Evolutionary conservation across 1,140 invertebrate species (phyloP), one percentile per base, ranked within the genome.

Genomic region (Drosophila pseudoobscura): DNA sequence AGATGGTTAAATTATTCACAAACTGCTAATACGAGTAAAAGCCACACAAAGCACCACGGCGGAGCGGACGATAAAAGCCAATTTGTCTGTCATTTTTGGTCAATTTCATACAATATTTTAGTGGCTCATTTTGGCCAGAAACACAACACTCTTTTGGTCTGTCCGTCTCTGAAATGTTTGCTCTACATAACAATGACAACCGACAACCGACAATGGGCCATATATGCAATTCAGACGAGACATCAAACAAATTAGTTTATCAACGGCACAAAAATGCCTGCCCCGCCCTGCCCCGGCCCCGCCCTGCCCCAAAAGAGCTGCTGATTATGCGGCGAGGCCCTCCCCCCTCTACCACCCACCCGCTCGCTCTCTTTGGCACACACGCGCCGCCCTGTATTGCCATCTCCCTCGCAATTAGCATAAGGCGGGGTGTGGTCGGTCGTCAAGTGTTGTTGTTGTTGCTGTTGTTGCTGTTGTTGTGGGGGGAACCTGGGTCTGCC

Each of bases 71-170:
- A 88, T 88, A 88, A 88, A 88, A 76, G 84, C 78, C 83, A 88
- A 88, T 88, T 88, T 88, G 83, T 88, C 84, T 88, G 83, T 88
- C 83, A 88, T 84, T 88, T 88, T 88, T 88, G 78, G 84, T 83
- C 83, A 87, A 87, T 88, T 88, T 87, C 74, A 82, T 75, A 82
- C 82, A 87, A 88, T 87, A 87, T 85, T 85, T 87, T 82, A 75
- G 78, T 88, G 83, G 75, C 35, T 78, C 82, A 64, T 76, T 75
- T 85, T 85, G 73, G 73, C 68, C 82, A 65, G 73, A 13, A 13
- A 39, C 11, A 39, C 35, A 39, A 39, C 11, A 39, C 35, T 39
- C 11, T 39, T 39, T 13, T 47, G 60, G 53, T 17, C 41, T 31
- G 59, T 54, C 43, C 35, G 60, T 71, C 51, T 29, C 55, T 63